Conservation (phyloP, 1,140 invertebrate species). For the Arctopsyche grandis region DNA sequence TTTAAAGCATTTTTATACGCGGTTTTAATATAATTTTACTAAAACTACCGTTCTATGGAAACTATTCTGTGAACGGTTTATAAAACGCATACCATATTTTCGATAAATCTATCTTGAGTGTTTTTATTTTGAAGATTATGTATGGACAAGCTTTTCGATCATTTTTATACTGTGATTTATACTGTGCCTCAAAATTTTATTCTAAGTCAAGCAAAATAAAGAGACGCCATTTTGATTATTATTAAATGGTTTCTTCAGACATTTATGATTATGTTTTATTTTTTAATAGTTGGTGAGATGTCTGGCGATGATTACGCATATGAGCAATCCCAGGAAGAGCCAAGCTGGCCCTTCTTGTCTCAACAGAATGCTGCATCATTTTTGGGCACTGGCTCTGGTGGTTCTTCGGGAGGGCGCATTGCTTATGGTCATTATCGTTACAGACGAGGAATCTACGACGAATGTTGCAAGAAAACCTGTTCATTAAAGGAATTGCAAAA, state of each 20-base stretch:
- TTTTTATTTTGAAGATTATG: too few species aligned
- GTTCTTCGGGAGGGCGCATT: background rate
- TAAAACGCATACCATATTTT: too few species aligned
- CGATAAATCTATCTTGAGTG: too few species aligned
- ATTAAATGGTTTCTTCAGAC: background rate
- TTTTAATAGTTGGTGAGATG: constrained; percentile 1
- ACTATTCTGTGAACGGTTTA: too few species aligned
- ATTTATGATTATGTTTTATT: background rate
- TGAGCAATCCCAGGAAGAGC: constrained; percentile 41
- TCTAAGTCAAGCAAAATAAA: too few species aligned
- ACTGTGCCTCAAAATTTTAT: too few species aligned
- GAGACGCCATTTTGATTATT: too few species aligned
- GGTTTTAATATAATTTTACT: too few species aligned
- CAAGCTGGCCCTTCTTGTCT: constrained; percentile 48
- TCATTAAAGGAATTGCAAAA: constrained; percentile 43
- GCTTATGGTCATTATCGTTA: constrained; percentile 36
- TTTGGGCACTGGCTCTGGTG: background rate
- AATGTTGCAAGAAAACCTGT: constrained; percentile 55
- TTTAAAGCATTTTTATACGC: too few species aligned
- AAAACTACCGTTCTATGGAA: too few species aligned
- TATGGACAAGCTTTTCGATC: too few species aligned
- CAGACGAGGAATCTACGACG: constrained; percentile 53
- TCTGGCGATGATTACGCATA: constrained; percentile 35
- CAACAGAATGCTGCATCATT: constrained; percentile 41
- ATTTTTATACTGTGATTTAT: too few species aligned